Evolutionary conservation across 2,113 vertebrate species (phyloP), one percentile per base, ranked within the genome.

Genomic region (Oceanites oceanicus): DNA sequence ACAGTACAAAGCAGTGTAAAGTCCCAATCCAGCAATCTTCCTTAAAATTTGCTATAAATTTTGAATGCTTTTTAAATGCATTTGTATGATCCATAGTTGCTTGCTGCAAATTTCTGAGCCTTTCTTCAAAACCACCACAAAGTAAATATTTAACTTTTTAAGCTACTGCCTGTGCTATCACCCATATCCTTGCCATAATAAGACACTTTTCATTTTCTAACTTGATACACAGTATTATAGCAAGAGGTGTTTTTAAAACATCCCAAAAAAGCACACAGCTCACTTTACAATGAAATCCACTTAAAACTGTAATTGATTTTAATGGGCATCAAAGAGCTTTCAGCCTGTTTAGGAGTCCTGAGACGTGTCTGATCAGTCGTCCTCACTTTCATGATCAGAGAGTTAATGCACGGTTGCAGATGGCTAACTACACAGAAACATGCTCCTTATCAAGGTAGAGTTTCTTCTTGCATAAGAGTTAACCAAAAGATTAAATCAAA

Each of bases 401-500:
- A 49, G 38, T 50, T 77, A 71, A 59, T 4, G 15, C 0, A 1
- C 0, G 0, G n/a, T 34, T 91, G 76, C 38, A 75, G 75, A 45
- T 50, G 34, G 21, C 22, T 86, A 63, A 34, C 86, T 83, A 36
- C 68, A 58, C 7, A 77, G 52, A 80, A 80, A 49, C 52, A 40
- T 5, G 10, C 15, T 89, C n/a, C 63, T 87, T 86, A 67, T 71
- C 76, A 44, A 75, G 53, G 56, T 5, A 62, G 13, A 68, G 18
- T 26, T 75, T 92, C 78, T 92, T 88, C 90, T 92, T 75, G 72
- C 25, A 3, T 38, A 63, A 71, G 7, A 90, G 26, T 66, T 63
- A 84, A 81, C n/a, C 42, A 77, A 56, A 77, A 92, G 47, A 93
- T 85, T 78, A 44, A 78, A 87, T 23, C 34, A 47, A 90, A 74